Conservation (phyloP, 2,113 vertebrate species). For the Phyllopteryx taeniolatus region DNA sequence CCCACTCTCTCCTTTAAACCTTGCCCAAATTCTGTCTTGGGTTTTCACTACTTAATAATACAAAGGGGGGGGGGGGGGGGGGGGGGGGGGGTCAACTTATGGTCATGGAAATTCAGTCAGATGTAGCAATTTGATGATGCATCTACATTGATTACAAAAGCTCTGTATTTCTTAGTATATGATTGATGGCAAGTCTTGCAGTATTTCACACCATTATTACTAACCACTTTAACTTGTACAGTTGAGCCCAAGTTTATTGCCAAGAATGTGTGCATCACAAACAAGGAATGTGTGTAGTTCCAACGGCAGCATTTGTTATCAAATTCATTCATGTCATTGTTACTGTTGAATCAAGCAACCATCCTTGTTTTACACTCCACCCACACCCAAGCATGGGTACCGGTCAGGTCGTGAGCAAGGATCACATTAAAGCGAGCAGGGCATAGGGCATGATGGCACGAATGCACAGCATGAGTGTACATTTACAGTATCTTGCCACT, state of each 20-base stretch:
- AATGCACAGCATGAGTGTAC: constrained; percentile 35
- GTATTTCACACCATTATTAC: background rate
- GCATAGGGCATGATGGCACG: constrained; percentile 35
- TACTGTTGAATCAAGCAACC: background rate
- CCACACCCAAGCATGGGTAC: constrained; percentile 30
- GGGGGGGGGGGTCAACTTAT: too few species aligned
- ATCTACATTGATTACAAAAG: background rate
- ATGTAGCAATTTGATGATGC: too few species aligned
- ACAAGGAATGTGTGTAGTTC: background rate
- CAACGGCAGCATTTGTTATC: background rate
- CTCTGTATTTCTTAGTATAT: background rate
- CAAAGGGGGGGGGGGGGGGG: too few species aligned
- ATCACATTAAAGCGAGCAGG: constrained; percentile 14
- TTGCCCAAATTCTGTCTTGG: too few species aligned
- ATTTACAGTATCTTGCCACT: constrained; percentile 12
- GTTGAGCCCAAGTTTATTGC: background rate
- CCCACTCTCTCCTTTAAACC: too few species aligned
- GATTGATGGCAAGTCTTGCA: background rate
- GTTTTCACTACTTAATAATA: too few species aligned
- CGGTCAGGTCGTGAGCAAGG: constrained; percentile 15
- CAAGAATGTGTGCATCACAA: background rate
- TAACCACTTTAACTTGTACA: background rate
- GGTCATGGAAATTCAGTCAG: too few species aligned
- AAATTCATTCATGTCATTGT: background rate
- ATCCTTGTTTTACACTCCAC: background rate